Conservation (phyloP, 2,113 vertebrate species). For the Oxyruncus cristatus region DNA sequence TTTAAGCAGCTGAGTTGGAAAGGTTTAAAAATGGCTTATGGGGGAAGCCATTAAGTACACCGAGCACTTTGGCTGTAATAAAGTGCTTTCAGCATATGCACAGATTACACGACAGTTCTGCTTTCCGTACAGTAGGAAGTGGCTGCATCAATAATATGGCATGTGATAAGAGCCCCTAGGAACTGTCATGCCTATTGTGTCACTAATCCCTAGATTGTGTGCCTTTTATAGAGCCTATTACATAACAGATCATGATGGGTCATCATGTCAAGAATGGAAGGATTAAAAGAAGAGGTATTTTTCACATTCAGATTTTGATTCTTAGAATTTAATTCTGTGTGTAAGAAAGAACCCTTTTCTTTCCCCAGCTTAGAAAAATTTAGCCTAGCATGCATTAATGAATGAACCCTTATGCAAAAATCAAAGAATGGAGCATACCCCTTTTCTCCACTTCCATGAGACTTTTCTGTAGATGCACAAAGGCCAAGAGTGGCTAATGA, state of each 20-base stretch:
- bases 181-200: neutral
- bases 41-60: neutral
- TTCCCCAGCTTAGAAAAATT: neutral
- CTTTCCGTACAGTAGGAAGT: neutral
- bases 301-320: neutral
- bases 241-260: neutral
- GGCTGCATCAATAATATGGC: neutral
- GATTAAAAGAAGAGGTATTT: neutral
- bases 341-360: neutral
- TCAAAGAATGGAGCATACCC: neutral
- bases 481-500: neutral
- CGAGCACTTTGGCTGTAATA: neutral
- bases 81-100: neutral
- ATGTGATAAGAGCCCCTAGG: neutral
- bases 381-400: neutral
- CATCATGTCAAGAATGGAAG: neutral
- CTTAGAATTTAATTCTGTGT: neutral
- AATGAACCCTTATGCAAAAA: neutral
- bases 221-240: constrained; percentile 46
- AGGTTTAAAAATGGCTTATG: constrained; percentile 6
- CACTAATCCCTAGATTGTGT: constrained; percentile 32
- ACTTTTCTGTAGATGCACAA: neutral
- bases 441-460: neutral
- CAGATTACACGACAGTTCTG: neutral
- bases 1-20: neutral